A percentile compares a stretch with the other conserved stretches of the same genome.
These are phyloP conservation scores for Lethocerus indicus DNA, from an alignment of 1,140 invertebrate genomes.

Conservation along the genomic window DNA sequence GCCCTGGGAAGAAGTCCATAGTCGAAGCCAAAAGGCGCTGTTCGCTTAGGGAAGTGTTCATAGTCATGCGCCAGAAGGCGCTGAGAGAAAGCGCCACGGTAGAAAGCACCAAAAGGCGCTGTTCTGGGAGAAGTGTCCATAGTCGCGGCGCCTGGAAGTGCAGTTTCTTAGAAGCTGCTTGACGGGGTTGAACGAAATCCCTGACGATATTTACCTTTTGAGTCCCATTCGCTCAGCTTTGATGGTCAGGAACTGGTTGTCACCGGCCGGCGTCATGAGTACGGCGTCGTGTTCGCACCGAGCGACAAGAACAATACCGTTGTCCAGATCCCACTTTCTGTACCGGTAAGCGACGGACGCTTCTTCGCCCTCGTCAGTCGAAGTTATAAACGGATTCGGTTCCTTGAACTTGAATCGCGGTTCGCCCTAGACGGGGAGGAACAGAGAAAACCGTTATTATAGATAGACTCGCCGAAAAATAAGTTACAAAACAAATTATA, in stretches of 20 bases:
- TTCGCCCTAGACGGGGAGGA: constrained; percentile 37
- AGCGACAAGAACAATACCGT: constrained; percentile 78
- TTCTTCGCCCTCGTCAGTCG: constrained; percentile 80
- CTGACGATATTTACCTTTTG: too few species aligned
- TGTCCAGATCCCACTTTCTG: constrained; percentile 91
- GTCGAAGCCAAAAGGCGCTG: too few species aligned
- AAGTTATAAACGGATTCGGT: constrained; percentile 81
- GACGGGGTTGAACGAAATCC: too few species aligned
- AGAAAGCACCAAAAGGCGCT: too few species aligned
- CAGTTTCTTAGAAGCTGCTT: too few species aligned
- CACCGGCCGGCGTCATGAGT: constrained; percentile 75
- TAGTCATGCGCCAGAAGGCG: too few species aligned
- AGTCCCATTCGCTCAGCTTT: constrained; percentile 99
- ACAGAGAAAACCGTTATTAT: not conserved
- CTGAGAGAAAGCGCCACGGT: too few species aligned
- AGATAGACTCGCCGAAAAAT: not conserved
- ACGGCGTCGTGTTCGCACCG: constrained; percentile 96
- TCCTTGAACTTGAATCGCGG: constrained; percentile 81
- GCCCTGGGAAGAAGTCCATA: too few species aligned
- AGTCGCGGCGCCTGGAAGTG: too few species aligned
- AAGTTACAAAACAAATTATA: not conserved
- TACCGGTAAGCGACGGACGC: constrained; percentile 95
- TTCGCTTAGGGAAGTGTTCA: too few species aligned
- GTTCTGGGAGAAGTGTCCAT: too few species aligned
- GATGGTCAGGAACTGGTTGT: constrained; percentile 86